Base-by-base conservation (phyloP, 1,140 invertebrate species). In the Carposina sasakii region DNA sequence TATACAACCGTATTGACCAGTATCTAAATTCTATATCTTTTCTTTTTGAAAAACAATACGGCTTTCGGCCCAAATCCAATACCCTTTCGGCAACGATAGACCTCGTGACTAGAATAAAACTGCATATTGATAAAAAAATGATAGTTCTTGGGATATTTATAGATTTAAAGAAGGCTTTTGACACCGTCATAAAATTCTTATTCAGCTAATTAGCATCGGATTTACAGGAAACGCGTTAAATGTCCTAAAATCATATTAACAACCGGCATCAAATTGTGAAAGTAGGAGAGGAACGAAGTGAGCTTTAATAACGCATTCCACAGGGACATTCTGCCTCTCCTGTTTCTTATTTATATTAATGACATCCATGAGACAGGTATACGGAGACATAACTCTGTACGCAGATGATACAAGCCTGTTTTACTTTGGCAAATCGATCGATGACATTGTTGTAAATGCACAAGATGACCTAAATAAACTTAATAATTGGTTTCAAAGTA, bases 91-190 rank as follows among this genome's bases (percentile, higher is more conserved):
- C 34, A 17, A 37, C 34, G 3, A 20, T 37, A 17, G 34, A 43
- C 21, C 37, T 44, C 31, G 34, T 49, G 1, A 49, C 46, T 13
- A 48, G 36, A n/a, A 21, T 54, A 0, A 48, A 49, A 49, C 16
- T 24, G 0, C 31, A 48, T 21, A 36, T 54, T 10, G 52, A 54
- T 22, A 23, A 48, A 42, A 47, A 48, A 22, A 16, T 42, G n/a
- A 39, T 26, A 37, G 39, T n/a, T 5, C 34, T 37, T 4, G 34
- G 52, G 10, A 17, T 54, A 22, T 54, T 54, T 34, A 48, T 48
- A 17, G 50, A 52, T 24, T 19, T 52, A 2, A 52, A 52, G 46
- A 52, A 52, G n/a, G 43, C 43, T 13, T 52, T 52, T 34, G 50
- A 52, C 9, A 52, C 50, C 6, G 30, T 52, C 50, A 52, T 16